Evolutionary conservation across 2,888 invertebrate species (phyloP).

Genomic region (Caenorhabditis uteleia): DNA sequence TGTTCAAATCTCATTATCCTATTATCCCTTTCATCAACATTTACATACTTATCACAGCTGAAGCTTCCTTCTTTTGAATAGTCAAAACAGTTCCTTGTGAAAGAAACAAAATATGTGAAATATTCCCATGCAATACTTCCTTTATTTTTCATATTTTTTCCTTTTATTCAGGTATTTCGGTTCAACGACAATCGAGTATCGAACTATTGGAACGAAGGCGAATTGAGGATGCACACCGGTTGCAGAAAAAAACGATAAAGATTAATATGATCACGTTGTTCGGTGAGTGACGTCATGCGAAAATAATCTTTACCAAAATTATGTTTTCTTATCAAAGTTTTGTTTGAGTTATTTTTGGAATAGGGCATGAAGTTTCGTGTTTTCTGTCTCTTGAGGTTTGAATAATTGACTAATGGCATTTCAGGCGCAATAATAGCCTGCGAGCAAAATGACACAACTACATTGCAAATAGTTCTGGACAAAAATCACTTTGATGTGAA

Average conservation of each 20-base stretch:
- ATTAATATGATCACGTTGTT: slow-evolving; percentile 59
- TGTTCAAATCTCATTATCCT: too few species aligned
- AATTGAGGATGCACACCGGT: slow-evolving; percentile 40
- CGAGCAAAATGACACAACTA: slow-evolving; percentile 91
- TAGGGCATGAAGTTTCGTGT: too few species aligned
- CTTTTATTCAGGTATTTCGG: slow-evolving; percentile 35
- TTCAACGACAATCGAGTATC: slow-evolving; percentile 59
- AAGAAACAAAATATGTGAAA: too few species aligned
- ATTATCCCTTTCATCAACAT: too few species aligned
- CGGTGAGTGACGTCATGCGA: slow-evolving; percentile 34
- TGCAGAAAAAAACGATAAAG: slow-evolving; percentile 55
- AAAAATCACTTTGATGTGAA: slow-evolving; percentile 91
- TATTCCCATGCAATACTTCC: too few species aligned
- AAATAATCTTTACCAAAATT: slow-evolving; percentile 2
- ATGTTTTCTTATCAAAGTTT: too few species aligned
- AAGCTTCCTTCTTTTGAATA: too few species aligned
- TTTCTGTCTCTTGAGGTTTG: background rate
- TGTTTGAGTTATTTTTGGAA: too few species aligned
- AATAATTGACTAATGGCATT: slow-evolving; percentile 6
- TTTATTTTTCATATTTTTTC: too few species aligned
- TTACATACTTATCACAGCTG: too few species aligned
- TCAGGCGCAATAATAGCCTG: slow-evolving; percentile 81
- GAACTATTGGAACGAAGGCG: slow-evolving; percentile 39
- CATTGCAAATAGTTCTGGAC: slow-evolving; percentile 87
- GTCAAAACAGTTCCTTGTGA: too few species aligned